Evolutionary conservation across 2,888 invertebrate genomes (phyloP).

Genomic region (Diogma glabrata): DNA sequence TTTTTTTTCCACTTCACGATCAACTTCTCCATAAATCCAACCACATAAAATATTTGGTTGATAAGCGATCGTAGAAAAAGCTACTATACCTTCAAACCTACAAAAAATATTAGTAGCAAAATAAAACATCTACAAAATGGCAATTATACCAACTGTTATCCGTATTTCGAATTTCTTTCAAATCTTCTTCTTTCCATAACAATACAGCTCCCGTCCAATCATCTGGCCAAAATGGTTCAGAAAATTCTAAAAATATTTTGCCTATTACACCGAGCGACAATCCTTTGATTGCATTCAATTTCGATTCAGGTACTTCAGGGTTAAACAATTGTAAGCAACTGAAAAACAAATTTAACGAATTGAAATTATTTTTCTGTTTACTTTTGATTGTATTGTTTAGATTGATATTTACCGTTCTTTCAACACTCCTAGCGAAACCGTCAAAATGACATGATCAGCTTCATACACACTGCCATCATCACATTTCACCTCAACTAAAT

Average conservation of each 20-base stretch:
- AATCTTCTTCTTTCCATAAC: conserved; percentile 45
- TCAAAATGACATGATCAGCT: conserved; percentile 50
- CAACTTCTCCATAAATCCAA: conserved; percentile 55
- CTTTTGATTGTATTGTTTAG: too few relatives aligned
- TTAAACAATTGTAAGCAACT: conserved; percentile 35
- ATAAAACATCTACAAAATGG: too few relatives aligned
- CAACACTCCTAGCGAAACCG: conserved; percentile 47
- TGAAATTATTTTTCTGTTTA: too few relatives aligned
- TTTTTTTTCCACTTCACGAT: conserved; percentile 47
- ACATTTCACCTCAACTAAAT: conserved; percentile 17
- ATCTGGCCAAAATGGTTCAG: conserved; percentile 45
- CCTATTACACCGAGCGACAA: conserved; percentile 48
- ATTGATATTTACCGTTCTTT: conserved; percentile 34
- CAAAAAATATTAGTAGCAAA: too few relatives aligned
- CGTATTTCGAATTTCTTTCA: too few relatives aligned
- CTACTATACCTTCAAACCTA: too few relatives aligned
- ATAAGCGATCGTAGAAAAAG: too few relatives aligned
- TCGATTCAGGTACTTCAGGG: conserved; percentile 39
- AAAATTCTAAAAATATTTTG: conserved; percentile 51
- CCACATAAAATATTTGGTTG: conserved; percentile 52
- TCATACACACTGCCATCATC: conserved; percentile 34
- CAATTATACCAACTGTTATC: too few relatives aligned
- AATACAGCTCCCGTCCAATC: conserved; percentile 43
- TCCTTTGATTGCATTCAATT: conserved; percentile 40
- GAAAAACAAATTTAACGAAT: too few relatives aligned